Evolutionary conservation across 2,888 invertebrate genomes (phyloP), one percentile per base, ranked within the genome.

Genomic region (Monopis laevigella): DNA sequence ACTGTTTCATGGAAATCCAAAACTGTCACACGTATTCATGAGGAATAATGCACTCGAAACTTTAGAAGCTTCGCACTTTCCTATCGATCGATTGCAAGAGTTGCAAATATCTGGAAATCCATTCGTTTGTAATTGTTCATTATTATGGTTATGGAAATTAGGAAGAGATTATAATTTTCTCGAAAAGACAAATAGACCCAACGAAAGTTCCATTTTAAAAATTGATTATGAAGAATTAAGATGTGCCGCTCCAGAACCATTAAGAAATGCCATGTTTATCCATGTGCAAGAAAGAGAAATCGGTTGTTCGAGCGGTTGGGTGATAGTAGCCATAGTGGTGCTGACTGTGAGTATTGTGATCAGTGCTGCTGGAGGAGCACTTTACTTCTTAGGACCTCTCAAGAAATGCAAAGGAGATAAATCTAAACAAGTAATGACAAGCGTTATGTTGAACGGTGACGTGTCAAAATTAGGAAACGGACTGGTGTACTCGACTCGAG

Each of bases 141-240:
- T 94, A 45, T 82, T 90, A 46, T 94, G 94, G 94, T 74, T 94
- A 30, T 92, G 92, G 91, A 88, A 88, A 57, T 80, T 93, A 34
- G 73, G 70, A 16, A 65, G 62, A 47, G 75, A 77, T 44, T 74
- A 73, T 54, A 74, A 75, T 56, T 56, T 66, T 4, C 72, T 59
- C 42, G 66, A 55, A 44, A 72, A 61, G 45, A 70, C 64, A 44
- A 43, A 39, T 14, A 27, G 12, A 21, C 66, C 62, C 30, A 77
- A 75, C 47, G 56, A 66, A 28, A 70, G 68, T 53, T 51, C 66
- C 36, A 65, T 69, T 53, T 57, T 82, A 34, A 72, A 71, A 53
- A 75, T 87, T 51, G 86, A 86, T 58, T 80, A 84, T 43, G 80
- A 83, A 46, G 74, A 82, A 43, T 80, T 87, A 27, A 73, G 75